phyloP scores from a whole-genome alignment of 2,888 invertebrate species.

The Calameuta filiformis region DNA sequence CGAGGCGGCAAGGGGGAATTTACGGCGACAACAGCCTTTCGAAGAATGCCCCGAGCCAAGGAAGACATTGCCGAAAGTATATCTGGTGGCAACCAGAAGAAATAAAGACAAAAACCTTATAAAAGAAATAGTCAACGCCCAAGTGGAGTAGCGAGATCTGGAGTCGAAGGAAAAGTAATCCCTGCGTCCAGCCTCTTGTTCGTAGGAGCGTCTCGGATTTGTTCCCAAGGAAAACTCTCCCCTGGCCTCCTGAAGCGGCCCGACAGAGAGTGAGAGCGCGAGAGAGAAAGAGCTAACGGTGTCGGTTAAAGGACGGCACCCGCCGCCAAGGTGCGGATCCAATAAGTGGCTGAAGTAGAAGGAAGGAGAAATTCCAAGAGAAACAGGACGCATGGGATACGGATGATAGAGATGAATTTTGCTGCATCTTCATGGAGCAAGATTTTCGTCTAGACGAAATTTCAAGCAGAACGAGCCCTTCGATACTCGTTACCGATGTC shows the following conservation, averaged over 20 bases:
- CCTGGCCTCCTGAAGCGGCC: neutral
- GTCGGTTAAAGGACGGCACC: constrained; percentile 18
- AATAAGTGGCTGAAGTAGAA: neutral
- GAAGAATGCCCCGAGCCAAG: neutral
- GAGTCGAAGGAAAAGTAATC: neutral
- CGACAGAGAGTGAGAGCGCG: constrained; percentile 9
- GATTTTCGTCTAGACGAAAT: neutral
- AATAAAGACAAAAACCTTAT: neutral
- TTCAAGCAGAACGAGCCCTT: too few species aligned
- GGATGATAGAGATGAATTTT: neutral
- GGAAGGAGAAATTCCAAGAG: neutral
- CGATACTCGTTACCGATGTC: too few species aligned
- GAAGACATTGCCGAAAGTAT: neutral
- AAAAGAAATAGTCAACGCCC: neutral
- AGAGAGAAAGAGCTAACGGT: neutral
- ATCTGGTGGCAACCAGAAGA: neutral
- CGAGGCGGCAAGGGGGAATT: neutral
- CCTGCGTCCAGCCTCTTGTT: neutral
- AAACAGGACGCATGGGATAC: neutral
- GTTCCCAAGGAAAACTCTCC: neutral
- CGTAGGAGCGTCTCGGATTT: neutral
- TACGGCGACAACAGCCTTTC: neutral
- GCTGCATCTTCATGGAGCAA: neutral
- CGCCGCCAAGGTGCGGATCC: neutral
- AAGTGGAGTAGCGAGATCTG: neutral